Base-by-base conservation (phyloP, 2,797 vertebrate species). In the Urosaurus nigricauda region DNA sequence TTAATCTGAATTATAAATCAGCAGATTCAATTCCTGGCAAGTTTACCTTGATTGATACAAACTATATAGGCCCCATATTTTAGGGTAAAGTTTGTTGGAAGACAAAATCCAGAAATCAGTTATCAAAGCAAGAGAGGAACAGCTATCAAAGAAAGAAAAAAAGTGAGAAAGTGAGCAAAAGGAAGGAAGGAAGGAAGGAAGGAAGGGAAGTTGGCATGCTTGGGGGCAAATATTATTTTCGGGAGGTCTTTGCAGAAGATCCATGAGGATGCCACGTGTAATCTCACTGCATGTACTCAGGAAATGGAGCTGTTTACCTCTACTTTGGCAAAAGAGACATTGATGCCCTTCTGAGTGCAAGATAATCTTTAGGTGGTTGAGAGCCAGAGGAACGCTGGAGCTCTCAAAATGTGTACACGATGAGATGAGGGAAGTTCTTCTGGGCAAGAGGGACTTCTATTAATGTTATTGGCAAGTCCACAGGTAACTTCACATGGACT, bases 381-480 rank as follows among this genome's bases (percentile, higher is more conserved):
- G 77, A 53, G 53, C 83, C 92, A 83, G 47, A 94, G 89, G 89
- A 88, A 82, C 35, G 73, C 89, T 60, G 80, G 60, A 47, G 73
- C 71, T 26, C 74, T 32, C 82, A 81, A 58, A 71, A 81, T 51
- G 80, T 37, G 81, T 88, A 87, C 7, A 47, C 53, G 84, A 93
- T 82, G 90, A 94, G 93, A 92, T 47, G 84, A 94, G 87, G 53
- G 85, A 90, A 65, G 87, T 91, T 89, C 92, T 94, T 90, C 87
- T 92, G 63, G 70, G 29, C 90, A 93, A 79, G 90, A 51, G 84
- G 89, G 85, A 75, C 56, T 91, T 94, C 94, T 96, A 96, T 95
- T 95, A 95, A 95, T 96, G 92, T 91, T 92, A 88, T 85, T 96
- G 95, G 94, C 94, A 93, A 3, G 0, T 82, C 90, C 90, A 87